phyloP scores from a whole-genome alignment of 2,113 vertebrate species.

The Indri indri region DNA sequence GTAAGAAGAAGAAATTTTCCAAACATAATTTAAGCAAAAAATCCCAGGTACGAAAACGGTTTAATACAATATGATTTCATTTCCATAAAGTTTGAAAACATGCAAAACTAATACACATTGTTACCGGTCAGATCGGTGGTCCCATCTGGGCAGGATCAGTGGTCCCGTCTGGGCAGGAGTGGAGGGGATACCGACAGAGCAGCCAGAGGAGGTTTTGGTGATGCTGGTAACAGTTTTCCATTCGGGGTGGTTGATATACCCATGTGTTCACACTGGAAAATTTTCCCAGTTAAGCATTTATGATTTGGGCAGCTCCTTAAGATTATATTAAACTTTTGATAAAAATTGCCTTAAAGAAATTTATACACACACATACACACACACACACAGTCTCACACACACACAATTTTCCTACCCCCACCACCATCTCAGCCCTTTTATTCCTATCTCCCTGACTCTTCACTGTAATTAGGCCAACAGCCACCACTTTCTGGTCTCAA shows the following conservation, averaged over 20 bases:
- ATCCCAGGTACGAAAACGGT: not conserved
- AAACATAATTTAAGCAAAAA: not conserved
- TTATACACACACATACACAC: not conserved
- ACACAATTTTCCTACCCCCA: not conserved
- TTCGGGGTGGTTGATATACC: not conserved
- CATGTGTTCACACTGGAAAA: not conserved
- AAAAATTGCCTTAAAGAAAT: not conserved
- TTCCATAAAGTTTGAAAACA: not conserved
- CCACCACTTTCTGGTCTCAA: not conserved
- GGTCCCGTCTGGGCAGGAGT: not conserved
- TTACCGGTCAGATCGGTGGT: not conserved
- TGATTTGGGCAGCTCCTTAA: not conserved
- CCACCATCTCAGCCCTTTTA: not conserved
- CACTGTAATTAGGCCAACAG: not conserved
- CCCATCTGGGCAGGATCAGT: too few species aligned
- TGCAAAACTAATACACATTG: not conserved
- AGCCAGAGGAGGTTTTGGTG: not conserved
- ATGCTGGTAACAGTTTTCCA: not conserved
- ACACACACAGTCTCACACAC: not conserved
- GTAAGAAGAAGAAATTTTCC: not conserved
- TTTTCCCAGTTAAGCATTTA: not conserved
- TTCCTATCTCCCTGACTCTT: not conserved
- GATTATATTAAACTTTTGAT: not conserved
- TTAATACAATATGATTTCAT: not conserved
- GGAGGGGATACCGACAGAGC: fast-evolving